These are phyloP conservation scores for Hestina assimilis DNA, from an alignment of 1,140 invertebrate species.

Conservation along the genomic window DNA sequence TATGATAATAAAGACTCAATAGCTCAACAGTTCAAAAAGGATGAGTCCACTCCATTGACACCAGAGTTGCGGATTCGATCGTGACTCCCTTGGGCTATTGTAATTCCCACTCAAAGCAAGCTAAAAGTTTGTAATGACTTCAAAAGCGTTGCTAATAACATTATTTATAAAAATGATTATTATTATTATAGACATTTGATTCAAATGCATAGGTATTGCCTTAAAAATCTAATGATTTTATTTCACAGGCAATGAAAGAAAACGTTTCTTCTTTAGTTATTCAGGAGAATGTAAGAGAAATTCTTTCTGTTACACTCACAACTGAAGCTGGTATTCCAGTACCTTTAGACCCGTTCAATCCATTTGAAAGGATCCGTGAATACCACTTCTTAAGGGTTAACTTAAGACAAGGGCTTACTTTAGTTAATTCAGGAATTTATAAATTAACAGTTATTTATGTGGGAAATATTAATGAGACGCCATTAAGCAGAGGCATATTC, in stretches of 20 bases:
- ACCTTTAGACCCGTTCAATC: constrained; percentile 26
- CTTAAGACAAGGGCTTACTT: constrained; percentile 40
- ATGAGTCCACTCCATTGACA: too few relatives aligned
- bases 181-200: too few relatives aligned
- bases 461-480: constrained; percentile 71
- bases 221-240: background rate
- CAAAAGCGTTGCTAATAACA: too few relatives aligned
- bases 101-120: too few relatives aligned
- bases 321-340: constrained; percentile 27
- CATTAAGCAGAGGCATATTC: constrained; percentile 61
- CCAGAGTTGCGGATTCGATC: too few relatives aligned
- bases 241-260: constrained; percentile 47
- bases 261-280: constrained; percentile 40
- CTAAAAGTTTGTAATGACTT: too few relatives aligned
- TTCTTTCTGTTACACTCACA: constrained; percentile 41
- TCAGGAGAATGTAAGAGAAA: constrained; percentile 63
- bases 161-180: too few relatives aligned
- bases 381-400: constrained; percentile 61
- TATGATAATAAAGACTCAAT: too few relatives aligned
- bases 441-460: constrained; percentile 46
- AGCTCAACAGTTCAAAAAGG: too few relatives aligned
- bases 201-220: background rate
- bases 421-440: constrained; percentile 42
- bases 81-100: too few relatives aligned
- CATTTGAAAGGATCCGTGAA: constrained; percentile 47